Evolutionary conservation across 2,888 invertebrate genomes (phyloP).

Genomic region (Diachrysia chrysitis): DNA sequence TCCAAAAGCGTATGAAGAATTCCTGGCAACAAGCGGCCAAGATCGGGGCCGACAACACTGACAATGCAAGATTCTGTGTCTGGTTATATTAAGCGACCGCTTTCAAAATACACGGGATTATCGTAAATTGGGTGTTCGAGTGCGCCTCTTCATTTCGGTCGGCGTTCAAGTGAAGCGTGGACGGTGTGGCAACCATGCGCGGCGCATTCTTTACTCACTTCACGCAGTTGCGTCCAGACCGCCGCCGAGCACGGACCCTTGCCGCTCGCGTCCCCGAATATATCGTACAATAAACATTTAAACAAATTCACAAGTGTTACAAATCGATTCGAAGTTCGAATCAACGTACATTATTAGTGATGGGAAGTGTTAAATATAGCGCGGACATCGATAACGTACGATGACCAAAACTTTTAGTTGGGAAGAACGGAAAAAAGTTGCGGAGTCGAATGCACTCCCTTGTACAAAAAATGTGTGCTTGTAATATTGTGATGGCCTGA

Average conservation of each 20-base stretch:
- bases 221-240: constrained; percentile 85
- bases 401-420: constrained; percentile 86
- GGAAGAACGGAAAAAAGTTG: constrained; percentile 84
- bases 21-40: constrained; percentile 79
- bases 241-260: constrained; percentile 75
- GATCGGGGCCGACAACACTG: constrained; percentile 85
- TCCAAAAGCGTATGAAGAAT: constrained; percentile 82
- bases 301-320: constrained; percentile 80
- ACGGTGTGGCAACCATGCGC: constrained; percentile 88
- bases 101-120: constrained; percentile 71
- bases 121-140: constrained; percentile 71
- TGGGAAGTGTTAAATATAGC: constrained; percentile 72
- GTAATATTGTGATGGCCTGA: constrained; percentile 85
- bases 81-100: constrained; percentile 83
- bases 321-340: constrained; percentile 71
- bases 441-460: constrained; percentile 82
- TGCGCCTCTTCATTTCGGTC: constrained; percentile 76
- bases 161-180: constrained; percentile 79
- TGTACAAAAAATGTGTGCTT: constrained; percentile 85
- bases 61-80: constrained; percentile 87
- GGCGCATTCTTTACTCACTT: constrained; percentile 88
- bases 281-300: constrained; percentile 84
- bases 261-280: constrained; percentile 74
- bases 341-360: constrained; percentile 72
- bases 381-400: constrained; percentile 71